A percentile compares a stretch with the other conserved stretches of the same genome.
These are phyloP conservation scores for Octopus sinensis DNA, from an alignment of 1,140 invertebrate species.

Conservation along the genomic window DNA sequence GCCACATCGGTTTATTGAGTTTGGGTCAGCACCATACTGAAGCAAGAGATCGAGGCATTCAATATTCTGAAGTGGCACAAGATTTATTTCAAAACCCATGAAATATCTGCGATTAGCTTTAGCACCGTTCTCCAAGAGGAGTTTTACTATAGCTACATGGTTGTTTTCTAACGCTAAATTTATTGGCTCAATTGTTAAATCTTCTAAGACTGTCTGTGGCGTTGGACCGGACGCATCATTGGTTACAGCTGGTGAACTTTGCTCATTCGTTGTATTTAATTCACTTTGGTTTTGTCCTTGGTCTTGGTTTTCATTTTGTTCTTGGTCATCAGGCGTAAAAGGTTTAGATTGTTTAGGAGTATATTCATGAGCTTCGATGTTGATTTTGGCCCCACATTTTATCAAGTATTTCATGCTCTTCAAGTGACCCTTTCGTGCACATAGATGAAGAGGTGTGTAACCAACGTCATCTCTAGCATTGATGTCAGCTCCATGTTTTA, in stretches of 20 bases:
- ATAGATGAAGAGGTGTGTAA: slow-evolving; percentile 82
- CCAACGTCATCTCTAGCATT: slow-evolving; percentile 86
- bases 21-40: slow-evolving; percentile 79
- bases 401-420: slow-evolving; percentile 67
- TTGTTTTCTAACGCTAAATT: slow-evolving; percentile 75
- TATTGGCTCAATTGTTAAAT: slow-evolving; percentile 48
- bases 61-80: slow-evolving; percentile 70
- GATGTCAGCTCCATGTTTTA: slow-evolving; percentile 70
- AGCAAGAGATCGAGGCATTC: slow-evolving; percentile 79
- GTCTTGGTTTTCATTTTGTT: neutral
- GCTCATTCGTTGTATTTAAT: neutral
- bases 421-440: slow-evolving; percentile 76
- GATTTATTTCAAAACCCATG: slow-evolving; percentile 84
- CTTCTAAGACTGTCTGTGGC: slow-evolving; percentile 53
- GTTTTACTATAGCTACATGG: slow-evolving; percentile 70
- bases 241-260: neutral
- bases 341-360: neutral
- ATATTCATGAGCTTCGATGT: slow-evolving; percentile 61
- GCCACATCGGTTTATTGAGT: slow-evolving; percentile 72
- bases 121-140: slow-evolving; percentile 70
- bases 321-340: neutral
- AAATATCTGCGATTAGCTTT: slow-evolving; percentile 68
- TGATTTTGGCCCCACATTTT: slow-evolving; percentile 75
- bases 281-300: neutral
- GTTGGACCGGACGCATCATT: neutral